Percentiles rank a stretch among this genome's conserved stretches.
These are phyloP conservation scores for Eurystomus glaucurus DNA, from an alignment of 2,797 vertebrate species.

Conservation along the genomic window DNA sequence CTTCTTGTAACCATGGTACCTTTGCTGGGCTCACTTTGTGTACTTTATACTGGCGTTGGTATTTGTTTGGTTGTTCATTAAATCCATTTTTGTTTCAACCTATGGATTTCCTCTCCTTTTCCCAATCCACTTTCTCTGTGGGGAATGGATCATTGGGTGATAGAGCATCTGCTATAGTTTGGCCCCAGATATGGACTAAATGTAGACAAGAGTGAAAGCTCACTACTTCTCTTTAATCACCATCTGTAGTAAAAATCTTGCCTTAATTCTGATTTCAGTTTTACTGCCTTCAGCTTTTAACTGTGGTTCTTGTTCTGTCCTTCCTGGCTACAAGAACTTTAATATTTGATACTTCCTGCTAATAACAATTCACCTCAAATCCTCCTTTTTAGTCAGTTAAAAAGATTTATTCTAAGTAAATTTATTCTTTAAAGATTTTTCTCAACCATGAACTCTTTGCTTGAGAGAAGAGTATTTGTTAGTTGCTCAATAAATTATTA, in stretches of 20 bases:
- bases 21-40: too few species aligned
- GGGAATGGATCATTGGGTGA: too few species aligned
- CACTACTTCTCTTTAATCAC: not conserved
- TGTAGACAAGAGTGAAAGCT: not conserved
- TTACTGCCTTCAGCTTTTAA: not conserved
- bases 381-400: conserved; percentile 21
- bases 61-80: too few species aligned
- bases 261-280: not conserved
- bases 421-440: conserved; percentile 15
- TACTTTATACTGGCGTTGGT: too few species aligned
- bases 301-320: not conserved
- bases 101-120: too few species aligned
- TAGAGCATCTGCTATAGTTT: too few species aligned
- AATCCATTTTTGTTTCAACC: too few species aligned
- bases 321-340: not conserved
- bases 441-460: not conserved
- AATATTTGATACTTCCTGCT: not conserved
- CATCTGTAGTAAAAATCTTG: not conserved
- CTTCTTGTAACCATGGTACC: too few species aligned
- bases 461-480: too few species aligned
- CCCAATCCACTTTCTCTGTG: too few species aligned
- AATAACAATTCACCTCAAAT: conserved; percentile 11
- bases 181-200: too few species aligned
- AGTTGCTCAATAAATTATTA: too few species aligned
- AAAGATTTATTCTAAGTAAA: conserved; percentile 11